A percentile compares a stretch with the other conserved stretches of the same genome.
phyloP scores from a whole-genome alignment of 1,140 invertebrate genomes.

The Cotesia chilonis region DNA sequence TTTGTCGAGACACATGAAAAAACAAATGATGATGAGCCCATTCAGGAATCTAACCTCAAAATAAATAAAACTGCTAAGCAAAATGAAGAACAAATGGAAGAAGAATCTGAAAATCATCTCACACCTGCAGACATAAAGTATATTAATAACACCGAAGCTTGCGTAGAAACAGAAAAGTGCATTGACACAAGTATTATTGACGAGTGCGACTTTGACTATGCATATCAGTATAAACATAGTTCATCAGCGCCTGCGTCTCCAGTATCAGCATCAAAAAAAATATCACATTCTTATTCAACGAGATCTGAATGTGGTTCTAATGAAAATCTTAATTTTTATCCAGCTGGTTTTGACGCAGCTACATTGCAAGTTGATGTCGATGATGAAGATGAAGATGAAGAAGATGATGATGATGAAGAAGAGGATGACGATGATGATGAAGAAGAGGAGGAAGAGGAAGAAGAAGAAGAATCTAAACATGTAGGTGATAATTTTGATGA shows the following conservation, averaged over 20 bases:
- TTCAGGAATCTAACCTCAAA: slow-evolving; percentile 23
- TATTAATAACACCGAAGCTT: slow-evolving; percentile 4
- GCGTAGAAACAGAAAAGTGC: neutral
- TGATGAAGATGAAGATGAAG: slow-evolving; percentile 64
- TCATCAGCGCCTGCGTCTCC: slow-evolving; percentile 58
- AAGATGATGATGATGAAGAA: slow-evolving; percentile 47
- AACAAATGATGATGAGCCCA: slow-evolving; percentile 26
- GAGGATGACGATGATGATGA: slow-evolving; percentile 49
- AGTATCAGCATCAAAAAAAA: slow-evolving; percentile 44
- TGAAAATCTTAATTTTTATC: slow-evolving; percentile 55
- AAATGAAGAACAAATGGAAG: neutral
- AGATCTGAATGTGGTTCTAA: slow-evolving; percentile 54
- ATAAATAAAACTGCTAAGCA: slow-evolving; percentile 7
- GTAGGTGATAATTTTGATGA: slow-evolving; percentile 48
- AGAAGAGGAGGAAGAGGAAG: slow-evolving; percentile 39
- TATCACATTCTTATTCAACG: slow-evolving; percentile 41
- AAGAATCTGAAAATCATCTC: slow-evolving; percentile 2
- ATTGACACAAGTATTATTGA: slow-evolving; percentile 25
- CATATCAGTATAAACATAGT: slow-evolving; percentile 55
- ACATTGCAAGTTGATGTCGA: slow-evolving; percentile 54
- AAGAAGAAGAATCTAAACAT: slow-evolving; percentile 45
- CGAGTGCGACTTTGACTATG: slow-evolving; percentile 37
- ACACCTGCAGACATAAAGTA: slow-evolving; percentile 16
- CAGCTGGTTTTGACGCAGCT: slow-evolving; percentile 52
- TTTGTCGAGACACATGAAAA: slow-evolving; percentile 39